Evolutionary conservation across 2,113 vertebrate species (phyloP), one percentile per base, ranked within the genome.

Genomic region (Narcine bancroftii): DNA sequence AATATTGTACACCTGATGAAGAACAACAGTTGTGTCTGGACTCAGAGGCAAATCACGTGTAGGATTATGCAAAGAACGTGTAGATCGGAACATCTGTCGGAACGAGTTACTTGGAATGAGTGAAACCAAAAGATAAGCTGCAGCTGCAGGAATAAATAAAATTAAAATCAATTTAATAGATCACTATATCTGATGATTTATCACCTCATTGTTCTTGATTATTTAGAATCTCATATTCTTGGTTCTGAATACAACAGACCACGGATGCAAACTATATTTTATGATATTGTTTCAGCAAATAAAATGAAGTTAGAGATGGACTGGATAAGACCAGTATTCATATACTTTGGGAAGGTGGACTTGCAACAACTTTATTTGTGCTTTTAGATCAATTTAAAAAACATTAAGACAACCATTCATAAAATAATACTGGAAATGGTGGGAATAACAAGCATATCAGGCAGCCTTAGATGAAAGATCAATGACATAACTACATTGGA

Each of bases 91-190:
- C 98, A 99, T 99, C 96, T 99, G 98, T 93, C 99, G 98, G 96
- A 99, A 99, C 92, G 99, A 99, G 97, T 99, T 99, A 95, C 99
- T 99, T 94, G 99, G 99, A 95, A 99, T 99, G 95, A 99, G 98
- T 69, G 98, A 99, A 93, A 99, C 99, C 95, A 99, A 97, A 94
- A 99, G 98, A 96, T 99, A 99, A 93, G 98, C 99, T 93, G 99
- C 99, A 66, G 99, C 99, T 99, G 96, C 92, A 95, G 9, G 10
- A 26, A 53, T 66, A 50, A 92, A 92, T 85, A 75, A 93, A 93
- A 92, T 93, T 94, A 92, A 93, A 94, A 94, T 93, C 93, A 77
- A 72, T 36, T 60, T 33, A 76, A 76, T 24, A 36, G 6, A 79
- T 17, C 69, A 56, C 45, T 72, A 33, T 71, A 33, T 17, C 11